These are phyloP conservation scores for Enteromius argenteus DNA, from an alignment of 2,797 vertebrate genomes.

Conservation along the genomic window DNA sequence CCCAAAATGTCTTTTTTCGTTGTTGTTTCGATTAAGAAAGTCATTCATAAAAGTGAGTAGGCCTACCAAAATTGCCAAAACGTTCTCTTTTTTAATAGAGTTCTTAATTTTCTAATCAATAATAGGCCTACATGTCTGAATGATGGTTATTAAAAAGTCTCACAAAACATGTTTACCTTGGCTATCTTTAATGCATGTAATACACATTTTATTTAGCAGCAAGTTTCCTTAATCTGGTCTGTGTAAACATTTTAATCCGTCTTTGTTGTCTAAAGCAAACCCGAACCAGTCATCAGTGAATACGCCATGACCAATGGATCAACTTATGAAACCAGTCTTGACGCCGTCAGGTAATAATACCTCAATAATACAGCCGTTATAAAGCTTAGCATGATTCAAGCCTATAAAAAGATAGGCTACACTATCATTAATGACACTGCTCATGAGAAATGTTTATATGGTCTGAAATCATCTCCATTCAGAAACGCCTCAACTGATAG, in stretches of 20 bases:
- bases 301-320: slow-evolving; percentile 51
- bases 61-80: not conserved
- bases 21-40: not conserved
- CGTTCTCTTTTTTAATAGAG: not conserved
- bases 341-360: slow-evolving; percentile 65
- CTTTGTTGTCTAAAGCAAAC: slow-evolving; percentile 32
- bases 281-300: slow-evolving; percentile 46
- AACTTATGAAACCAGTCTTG: slow-evolving; percentile 33
- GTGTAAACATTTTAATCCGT: not conserved
- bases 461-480: not conserved
- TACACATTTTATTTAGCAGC: not conserved
- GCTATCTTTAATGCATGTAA: not conserved
- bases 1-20: not conserved
- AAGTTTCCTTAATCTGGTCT: not conserved
- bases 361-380: not conserved
- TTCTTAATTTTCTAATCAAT: not conserved
- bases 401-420: not conserved
- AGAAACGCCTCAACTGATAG: not conserved
- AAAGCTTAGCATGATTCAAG: not conserved
- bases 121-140: not conserved
- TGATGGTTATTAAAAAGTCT: not conserved
- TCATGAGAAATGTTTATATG: not conserved
- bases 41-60: not conserved
- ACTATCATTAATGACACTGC: not conserved
- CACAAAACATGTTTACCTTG: not conserved